These are phyloP conservation scores for Gobio occitaniae DNA, from an alignment of 2,797 vertebrate genomes.

Conservation along the genomic window DNA sequence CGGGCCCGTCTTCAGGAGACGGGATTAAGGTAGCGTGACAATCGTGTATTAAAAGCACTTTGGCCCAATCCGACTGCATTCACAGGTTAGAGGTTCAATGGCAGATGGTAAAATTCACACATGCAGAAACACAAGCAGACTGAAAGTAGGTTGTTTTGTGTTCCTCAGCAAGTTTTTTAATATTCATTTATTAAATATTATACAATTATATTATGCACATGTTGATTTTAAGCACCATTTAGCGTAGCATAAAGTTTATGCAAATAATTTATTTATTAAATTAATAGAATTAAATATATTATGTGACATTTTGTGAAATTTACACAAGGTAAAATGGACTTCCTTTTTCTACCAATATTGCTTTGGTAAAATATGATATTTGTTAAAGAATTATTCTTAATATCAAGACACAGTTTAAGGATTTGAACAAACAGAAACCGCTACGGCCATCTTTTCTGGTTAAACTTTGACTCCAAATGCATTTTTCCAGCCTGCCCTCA, in stretches of 20 bases:
- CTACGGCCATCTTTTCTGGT: constrained; percentile 16
- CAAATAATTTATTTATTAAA: constrained; percentile 18
- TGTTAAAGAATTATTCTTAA: background rate
- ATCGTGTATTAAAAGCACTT: constrained; percentile 74
- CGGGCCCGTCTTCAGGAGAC: constrained; percentile 66
- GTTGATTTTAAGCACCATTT: background rate
- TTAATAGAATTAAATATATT: background rate
- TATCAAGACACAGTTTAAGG: background rate
- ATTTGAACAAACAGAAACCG: constrained; percentile 4
- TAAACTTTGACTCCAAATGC: constrained; percentile 33
- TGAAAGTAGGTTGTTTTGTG: constrained; percentile 48
- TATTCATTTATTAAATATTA: background rate
- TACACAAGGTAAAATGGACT: background rate
- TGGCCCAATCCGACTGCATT: constrained; percentile 66
- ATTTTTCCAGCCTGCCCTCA: constrained; percentile 32
- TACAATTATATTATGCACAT: background rate
- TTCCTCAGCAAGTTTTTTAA: background rate
- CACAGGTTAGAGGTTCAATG: constrained; percentile 70
- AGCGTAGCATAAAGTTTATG: background rate
- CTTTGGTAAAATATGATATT: background rate
- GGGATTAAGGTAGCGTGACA: constrained; percentile 78
- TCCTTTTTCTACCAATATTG: background rate
- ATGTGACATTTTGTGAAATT: constrained; percentile 21
- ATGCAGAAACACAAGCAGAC: constrained; percentile 59
- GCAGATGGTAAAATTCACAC: constrained; percentile 69